A percentile compares a stretch with the other conserved stretches of the same genome.
Evolutionary conservation across 1,140 invertebrate species (phyloP).

Genomic region (Pentalonia nigronervosa): DNA sequence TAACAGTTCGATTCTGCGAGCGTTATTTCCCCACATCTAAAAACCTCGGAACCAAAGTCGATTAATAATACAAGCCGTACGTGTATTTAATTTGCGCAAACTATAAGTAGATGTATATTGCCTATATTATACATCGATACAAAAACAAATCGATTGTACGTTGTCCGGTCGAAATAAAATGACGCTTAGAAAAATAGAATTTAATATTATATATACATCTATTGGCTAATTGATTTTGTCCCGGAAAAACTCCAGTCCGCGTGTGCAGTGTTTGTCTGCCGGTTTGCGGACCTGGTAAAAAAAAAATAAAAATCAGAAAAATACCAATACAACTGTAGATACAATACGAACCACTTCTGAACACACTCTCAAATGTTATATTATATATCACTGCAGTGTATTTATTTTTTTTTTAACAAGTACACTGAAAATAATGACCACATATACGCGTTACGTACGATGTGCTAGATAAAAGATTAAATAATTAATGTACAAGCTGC

Average conservation of each 20-base stretch:
- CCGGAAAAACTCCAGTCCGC: neutral
- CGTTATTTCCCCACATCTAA: neutral
- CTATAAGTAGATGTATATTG: too few relatives aligned
- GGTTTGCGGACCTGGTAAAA: neutral
- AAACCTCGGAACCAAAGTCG: neutral
- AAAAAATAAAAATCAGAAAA: neutral
- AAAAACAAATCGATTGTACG: neutral
- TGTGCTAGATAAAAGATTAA: neutral
- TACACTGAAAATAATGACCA: neutral
- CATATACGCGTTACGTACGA: neutral
- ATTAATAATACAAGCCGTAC: neutral
- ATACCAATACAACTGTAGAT: too few relatives aligned
- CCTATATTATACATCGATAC: neutral
- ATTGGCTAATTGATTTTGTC: neutral
- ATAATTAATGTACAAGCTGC: neutral
- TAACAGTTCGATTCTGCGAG: neutral
- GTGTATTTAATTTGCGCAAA: neutral
- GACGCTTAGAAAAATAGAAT: neutral
- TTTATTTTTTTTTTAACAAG: neutral
- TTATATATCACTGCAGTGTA: neutral
- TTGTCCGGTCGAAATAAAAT: neutral
- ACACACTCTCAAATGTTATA: neutral
- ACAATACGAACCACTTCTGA: neutral
- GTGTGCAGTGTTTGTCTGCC: neutral
- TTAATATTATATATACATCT: neutral